phyloP scores from a whole-genome alignment of 2,797 vertebrate genomes.

The Nyctibius grandis region DNA sequence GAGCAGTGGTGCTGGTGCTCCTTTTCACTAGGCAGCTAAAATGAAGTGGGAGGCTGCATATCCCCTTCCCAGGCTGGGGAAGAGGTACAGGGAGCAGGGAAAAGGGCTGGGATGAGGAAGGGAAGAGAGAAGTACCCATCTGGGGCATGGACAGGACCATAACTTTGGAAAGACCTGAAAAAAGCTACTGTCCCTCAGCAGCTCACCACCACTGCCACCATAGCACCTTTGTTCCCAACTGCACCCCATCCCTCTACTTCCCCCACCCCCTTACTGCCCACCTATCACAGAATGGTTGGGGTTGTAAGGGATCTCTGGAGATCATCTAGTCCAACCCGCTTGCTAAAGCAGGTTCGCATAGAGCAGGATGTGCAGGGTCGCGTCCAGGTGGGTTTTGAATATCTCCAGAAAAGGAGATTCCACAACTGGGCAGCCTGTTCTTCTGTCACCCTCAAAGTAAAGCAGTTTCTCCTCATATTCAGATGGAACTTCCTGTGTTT shows the following conservation, averaged over 20 bases:
- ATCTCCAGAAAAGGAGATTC: no score
- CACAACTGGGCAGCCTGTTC: no score
- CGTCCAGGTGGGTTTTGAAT: no score
- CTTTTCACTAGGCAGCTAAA: background rate
- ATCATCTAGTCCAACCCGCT: no score
- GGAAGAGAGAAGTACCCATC: background rate
- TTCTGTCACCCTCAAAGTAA: no score
- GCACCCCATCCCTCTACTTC: background rate
- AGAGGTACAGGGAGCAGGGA: background rate
- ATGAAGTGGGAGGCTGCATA: rapidly evolving
- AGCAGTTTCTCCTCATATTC: no score
- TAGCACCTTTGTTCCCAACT: background rate
- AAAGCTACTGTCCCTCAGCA: background rate
- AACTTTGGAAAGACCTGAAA: background rate
- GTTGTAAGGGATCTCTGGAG: no score
- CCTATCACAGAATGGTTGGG: no score
- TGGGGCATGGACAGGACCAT: rapidly evolving
- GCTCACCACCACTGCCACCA: background rate
- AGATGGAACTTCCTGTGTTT: no score
- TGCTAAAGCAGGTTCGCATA: no score
- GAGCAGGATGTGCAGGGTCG: no score
- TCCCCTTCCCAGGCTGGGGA: background rate
- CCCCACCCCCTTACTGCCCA: no score
- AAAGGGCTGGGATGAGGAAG: background rate
- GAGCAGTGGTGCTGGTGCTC: background rate